Conservation (phyloP, 2,113 vertebrate species). For the Polyodon spathula region DNA sequence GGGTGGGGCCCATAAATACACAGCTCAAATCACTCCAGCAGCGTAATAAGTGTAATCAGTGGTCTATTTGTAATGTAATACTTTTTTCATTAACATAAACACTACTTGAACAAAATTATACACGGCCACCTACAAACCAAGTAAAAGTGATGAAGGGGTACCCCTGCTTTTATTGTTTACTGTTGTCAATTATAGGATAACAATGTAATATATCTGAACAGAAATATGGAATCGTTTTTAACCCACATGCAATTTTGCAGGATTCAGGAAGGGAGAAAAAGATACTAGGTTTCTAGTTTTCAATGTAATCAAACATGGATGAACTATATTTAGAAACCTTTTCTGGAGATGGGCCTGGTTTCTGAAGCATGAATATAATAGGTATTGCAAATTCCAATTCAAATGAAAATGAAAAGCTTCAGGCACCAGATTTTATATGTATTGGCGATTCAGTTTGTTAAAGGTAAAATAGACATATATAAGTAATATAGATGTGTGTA, state of each 20-base stretch:
- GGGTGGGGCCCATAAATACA: slow-evolving; percentile 43
- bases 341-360: too few relatives aligned
- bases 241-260: neutral
- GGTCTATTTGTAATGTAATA: slow-evolving; percentile 84
- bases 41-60: slow-evolving; percentile 53
- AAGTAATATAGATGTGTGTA: too few relatives aligned
- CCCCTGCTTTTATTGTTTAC: slow-evolving; percentile 38
- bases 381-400: too few relatives aligned
- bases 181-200: slow-evolving; percentile 56
- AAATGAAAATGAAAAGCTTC: too few relatives aligned
- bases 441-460: too few relatives aligned
- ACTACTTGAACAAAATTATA: slow-evolving; percentile 87
- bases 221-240: slow-evolving; percentile 15
- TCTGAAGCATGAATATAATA: too few relatives aligned
- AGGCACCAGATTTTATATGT: too few relatives aligned
- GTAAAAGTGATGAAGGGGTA: slow-evolving; percentile 57
- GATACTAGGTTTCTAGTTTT: too few relatives aligned
- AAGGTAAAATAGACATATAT: too few relatives aligned
- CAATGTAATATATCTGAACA: slow-evolving; percentile 23
- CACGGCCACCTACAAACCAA: slow-evolving; percentile 85
- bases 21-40: slow-evolving; percentile 42
- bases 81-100: slow-evolving; percentile 86
- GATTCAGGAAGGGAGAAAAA: too few relatives aligned
- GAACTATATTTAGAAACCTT: too few relatives aligned
- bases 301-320: too few relatives aligned